phyloP scores from a whole-genome alignment of 2,797 vertebrate genomes.

The Tadarida brasiliensis region DNA sequence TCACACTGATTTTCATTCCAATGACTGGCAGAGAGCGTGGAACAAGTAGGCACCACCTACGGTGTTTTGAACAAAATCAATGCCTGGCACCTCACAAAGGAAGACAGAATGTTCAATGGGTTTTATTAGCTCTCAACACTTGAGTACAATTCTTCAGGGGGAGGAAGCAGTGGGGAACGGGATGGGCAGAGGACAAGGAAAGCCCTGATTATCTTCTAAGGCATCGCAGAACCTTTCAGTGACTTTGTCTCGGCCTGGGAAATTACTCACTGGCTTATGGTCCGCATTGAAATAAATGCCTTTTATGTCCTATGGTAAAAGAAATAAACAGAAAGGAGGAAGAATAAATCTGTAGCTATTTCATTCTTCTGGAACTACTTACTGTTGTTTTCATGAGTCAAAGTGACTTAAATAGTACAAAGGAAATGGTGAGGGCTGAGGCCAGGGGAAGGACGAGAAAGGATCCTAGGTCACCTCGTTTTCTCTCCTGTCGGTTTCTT shows the following conservation, averaged over 20 bases:
- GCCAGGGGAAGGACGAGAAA: background rate
- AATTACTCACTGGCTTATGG: background rate
- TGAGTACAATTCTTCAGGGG: background rate
- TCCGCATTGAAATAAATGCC: background rate
- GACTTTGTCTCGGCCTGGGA: background rate
- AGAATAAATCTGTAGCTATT: background rate
- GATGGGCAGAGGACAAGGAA: background rate
- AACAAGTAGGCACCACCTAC: constrained; percentile 16
- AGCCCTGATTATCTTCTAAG: background rate
- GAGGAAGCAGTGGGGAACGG: background rate
- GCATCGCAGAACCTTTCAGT: background rate
- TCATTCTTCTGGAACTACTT: background rate
- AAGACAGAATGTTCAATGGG: constrained; percentile 27
- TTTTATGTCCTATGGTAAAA: background rate
- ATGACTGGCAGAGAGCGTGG: constrained; percentile 15
- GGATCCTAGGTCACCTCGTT: background rate
- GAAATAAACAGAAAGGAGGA: background rate
- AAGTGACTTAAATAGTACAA: background rate
- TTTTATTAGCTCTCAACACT: constrained; percentile 31
- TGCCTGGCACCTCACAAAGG: constrained; percentile 47
- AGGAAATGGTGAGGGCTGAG: background rate
- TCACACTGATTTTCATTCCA: constrained; percentile 54
- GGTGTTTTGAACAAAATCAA: constrained; percentile 57
- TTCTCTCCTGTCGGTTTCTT: background rate
- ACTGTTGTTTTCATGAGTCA: background rate